Conservation (phyloP, 2,888 invertebrate species). For the Calliscelio sp. region DNA sequence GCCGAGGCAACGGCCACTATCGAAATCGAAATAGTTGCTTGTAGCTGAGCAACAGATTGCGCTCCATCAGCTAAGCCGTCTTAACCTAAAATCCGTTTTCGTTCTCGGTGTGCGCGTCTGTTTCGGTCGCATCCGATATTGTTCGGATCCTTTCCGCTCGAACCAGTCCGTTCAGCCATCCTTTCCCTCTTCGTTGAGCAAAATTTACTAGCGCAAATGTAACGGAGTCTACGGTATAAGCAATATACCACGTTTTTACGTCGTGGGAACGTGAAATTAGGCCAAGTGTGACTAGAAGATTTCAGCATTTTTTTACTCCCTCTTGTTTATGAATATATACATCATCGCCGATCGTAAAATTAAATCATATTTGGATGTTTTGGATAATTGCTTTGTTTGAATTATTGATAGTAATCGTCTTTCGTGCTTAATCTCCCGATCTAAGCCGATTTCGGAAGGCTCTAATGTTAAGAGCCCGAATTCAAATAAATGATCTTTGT, state of each 20-base stretch:
- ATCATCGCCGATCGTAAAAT: not conserved
- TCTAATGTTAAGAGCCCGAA: not conserved
- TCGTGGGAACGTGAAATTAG: conserved; percentile 69
- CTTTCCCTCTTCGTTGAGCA: conserved; percentile 68
- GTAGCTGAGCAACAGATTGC: conserved; percentile 74
- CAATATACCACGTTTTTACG: conserved; percentile 68
- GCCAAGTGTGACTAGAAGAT: conserved; percentile 65
- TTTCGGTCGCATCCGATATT: conserved; percentile 64
- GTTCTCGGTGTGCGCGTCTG: conserved; percentile 67
- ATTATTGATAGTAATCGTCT: conserved; percentile 30
- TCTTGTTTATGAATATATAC: conserved; percentile 30
- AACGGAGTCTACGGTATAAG: conserved; percentile 71
- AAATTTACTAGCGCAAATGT: conserved; percentile 70
- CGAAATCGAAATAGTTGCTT: conserved; percentile 74
- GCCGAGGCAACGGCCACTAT: conserved; percentile 60
- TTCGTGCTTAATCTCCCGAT: not conserved
- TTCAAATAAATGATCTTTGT: not conserved
- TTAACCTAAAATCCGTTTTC: conserved; percentile 75
- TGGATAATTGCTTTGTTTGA: not conserved
- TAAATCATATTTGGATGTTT: conserved; percentile 4
- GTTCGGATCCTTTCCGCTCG: conserved; percentile 52
- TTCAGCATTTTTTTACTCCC: conserved; percentile 28
- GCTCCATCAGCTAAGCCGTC: conserved; percentile 75
- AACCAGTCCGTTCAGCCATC: conserved; percentile 51
- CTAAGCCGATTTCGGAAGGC: not conserved